Evolutionary conservation across 2,888 invertebrate genomes (phyloP), one percentile per base, ranked within the genome.

Genomic region (Cephus pygmeus): DNA sequence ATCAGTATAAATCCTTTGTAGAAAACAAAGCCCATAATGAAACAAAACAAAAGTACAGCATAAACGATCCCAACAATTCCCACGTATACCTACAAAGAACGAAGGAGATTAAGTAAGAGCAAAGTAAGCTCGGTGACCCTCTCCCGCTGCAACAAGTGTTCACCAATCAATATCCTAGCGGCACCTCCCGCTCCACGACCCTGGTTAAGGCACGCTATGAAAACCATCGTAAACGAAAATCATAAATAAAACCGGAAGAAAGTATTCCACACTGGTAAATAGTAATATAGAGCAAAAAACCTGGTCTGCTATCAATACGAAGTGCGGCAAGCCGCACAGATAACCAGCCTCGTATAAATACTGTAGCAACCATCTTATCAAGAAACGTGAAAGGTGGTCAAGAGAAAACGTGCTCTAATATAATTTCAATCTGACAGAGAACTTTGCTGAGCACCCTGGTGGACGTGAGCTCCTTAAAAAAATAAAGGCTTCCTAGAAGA

Each of bases 101-200:
- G 9, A 23, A 23, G 23, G 56, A 56, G 56, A 56, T 9, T 56
- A 23, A 6, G 40, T 56, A 56, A 23, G 56, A 56, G 56, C 56
- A 23, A 23, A 56, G 23, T 56, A 56, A 56, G 56, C 56, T 56
- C 56, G 56, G 56, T 56, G 56, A 56, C 56, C 56, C 56, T 56
- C 56, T 56, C 56, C 56, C 73, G 40, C 83, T 79, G 85, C 85
- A 85, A 85, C 85, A 85, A 85, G 85, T 85, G 84, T 85, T 84
- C 79, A 23, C 80, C 77, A 82, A 85, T 85, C 85, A 83, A 85
- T 85, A 85, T 79, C 76, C 23, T 23, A 56, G 23, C 56, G 56
- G 56, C 56, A 56, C 56, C 56, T 56, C 56, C 56, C 56, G 56
- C 56, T 56, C 56, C 23, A 56, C 23, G 23, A 56, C 23, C 23